Percentiles rank a stretch among this genome's conserved stretches.
Conservation (phyloP, 2,888 invertebrate species). For the Cheilosia pagana region DNA sequence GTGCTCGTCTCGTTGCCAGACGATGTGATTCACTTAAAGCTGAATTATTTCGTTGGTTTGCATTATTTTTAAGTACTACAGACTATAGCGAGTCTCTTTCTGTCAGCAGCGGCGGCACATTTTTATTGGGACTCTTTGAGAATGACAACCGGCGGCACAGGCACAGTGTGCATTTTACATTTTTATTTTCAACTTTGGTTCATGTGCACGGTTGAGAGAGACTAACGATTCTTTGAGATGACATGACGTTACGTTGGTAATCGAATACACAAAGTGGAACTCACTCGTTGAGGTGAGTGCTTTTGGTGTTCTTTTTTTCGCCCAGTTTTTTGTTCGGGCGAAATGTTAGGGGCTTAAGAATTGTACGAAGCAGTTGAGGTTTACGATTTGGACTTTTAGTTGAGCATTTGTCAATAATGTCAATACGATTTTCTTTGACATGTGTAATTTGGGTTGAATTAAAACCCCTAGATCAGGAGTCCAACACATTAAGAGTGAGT, state of each 20-base stretch:
- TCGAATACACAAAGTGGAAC: constrained; percentile 49
- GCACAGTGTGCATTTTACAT: constrained; percentile 2
- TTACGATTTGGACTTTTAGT: constrained; percentile 6
- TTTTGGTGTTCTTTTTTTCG: constrained; percentile 2
- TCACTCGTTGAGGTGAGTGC: constrained; percentile 29
- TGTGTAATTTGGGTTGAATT: too few species aligned
- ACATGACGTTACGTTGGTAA: constrained; percentile 32
- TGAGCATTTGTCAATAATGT: too few species aligned
- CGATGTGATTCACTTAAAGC: constrained; percentile 26
- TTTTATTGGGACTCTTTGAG: constrained; percentile 25
- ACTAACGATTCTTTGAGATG: constrained; percentile 36
- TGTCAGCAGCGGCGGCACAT: constrained; percentile 29
- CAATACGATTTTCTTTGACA: too few species aligned
- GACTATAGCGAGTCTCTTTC: constrained; percentile 11
- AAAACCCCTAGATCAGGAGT: too few species aligned
- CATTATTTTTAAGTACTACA: constrained; percentile 36
- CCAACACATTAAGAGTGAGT: too few species aligned
- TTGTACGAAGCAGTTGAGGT: constrained; percentile 49
- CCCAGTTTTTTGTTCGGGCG: constrained; percentile 14
- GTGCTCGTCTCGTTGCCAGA: not conserved
- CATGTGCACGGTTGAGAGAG: constrained; percentile 42
- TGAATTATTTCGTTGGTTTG: constrained; percentile 3
- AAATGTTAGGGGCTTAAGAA: constrained; percentile 42
- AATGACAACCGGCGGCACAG: constrained; percentile 26
- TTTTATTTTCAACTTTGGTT: constrained; percentile 34